Percentiles rank a stretch among this genome's conserved stretches.
phyloP scores from a whole-genome alignment of 2,888 invertebrate genomes.

The Omphaloscelis lunosa region DNA sequence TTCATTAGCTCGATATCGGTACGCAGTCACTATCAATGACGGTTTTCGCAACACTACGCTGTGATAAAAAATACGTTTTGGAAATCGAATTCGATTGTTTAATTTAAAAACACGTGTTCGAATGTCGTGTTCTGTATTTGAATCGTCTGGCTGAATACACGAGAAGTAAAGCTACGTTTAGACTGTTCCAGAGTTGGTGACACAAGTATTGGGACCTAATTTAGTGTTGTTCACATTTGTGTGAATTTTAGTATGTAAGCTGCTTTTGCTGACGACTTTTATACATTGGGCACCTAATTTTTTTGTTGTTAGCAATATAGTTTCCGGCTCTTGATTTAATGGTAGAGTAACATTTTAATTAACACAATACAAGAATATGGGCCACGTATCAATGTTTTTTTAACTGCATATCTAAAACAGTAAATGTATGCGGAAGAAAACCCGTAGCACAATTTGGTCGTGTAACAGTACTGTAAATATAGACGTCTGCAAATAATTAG shows the following conservation, averaged over 20 bases:
- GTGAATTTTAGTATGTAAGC: not conserved
- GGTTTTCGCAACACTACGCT: slow-evolving; percentile 78
- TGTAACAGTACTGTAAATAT: slow-evolving; percentile 65
- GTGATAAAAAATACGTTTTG: slow-evolving; percentile 66
- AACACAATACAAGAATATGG: slow-evolving; percentile 29
- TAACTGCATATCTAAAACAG: slow-evolving; percentile 44
- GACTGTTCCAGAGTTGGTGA: slow-evolving; percentile 40
- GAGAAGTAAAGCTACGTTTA: slow-evolving; percentile 56
- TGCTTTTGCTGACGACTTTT: slow-evolving; percentile 11
- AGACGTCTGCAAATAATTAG: slow-evolving; percentile 67
- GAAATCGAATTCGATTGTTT: slow-evolving; percentile 65
- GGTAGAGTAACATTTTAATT: slow-evolving; percentile 27
- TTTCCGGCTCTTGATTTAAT: slow-evolving; percentile 36
- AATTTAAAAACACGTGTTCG: slow-evolving; percentile 60
- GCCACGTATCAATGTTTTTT: slow-evolving; percentile 34
- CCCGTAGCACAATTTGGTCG: slow-evolving; percentile 45
- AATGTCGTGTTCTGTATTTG: slow-evolving; percentile 62
- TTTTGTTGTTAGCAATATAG: not conserved
- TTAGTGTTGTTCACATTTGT: slow-evolving; percentile 21
- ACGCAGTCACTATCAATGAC: slow-evolving; percentile 85
- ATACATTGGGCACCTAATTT: not conserved
- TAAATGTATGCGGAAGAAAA: slow-evolving; percentile 64
- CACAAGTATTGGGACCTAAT: slow-evolving; percentile 33
- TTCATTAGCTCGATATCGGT: slow-evolving; percentile 86
- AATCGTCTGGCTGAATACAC: slow-evolving; percentile 58